Percentiles rank a stretch among this genome's conserved stretches.
Evolutionary conservation across 2,888 invertebrate species (phyloP).

Genomic region (Marasmarcha lunaedactyla): DNA sequence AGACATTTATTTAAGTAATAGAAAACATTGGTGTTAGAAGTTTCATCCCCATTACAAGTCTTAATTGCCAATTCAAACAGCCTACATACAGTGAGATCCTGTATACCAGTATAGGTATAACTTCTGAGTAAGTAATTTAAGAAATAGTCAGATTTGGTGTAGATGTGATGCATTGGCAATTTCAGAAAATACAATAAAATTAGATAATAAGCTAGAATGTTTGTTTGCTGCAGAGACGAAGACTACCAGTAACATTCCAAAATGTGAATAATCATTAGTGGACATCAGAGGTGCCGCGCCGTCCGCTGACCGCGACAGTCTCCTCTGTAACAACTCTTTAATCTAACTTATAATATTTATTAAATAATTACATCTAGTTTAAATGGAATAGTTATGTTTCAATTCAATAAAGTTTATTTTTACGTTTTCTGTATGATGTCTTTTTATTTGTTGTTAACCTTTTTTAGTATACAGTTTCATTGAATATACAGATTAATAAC

Average conservation of each 20-base stretch:
- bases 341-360: conserved; percentile 18
- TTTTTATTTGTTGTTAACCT: conserved; percentile 30
- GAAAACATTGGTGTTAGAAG: no score
- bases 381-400: conserved; percentile 28
- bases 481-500: no score
- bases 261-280: conserved; percentile 41
- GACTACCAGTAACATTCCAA: conserved; percentile 64
- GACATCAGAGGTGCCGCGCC: conserved; percentile 1
- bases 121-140: no score
- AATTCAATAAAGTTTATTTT: conserved; percentile 64
- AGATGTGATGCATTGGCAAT: not conserved
- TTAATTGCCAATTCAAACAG: no score
- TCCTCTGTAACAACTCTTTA: not conserved
- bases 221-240: conserved; percentile 65
- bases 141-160: no score
- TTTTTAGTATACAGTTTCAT: no score
- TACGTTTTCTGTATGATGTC: conserved; percentile 55
- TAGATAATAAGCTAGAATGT: conserved; percentile 11
- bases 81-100: no score
- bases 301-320: not conserved
- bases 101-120: no score
- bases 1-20: no score
- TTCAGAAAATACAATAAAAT: not conserved
- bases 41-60: no score
- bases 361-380: conserved; percentile 28